Conservation (phyloP, 2,797 vertebrate species). For the Zalophus californianus region DNA sequence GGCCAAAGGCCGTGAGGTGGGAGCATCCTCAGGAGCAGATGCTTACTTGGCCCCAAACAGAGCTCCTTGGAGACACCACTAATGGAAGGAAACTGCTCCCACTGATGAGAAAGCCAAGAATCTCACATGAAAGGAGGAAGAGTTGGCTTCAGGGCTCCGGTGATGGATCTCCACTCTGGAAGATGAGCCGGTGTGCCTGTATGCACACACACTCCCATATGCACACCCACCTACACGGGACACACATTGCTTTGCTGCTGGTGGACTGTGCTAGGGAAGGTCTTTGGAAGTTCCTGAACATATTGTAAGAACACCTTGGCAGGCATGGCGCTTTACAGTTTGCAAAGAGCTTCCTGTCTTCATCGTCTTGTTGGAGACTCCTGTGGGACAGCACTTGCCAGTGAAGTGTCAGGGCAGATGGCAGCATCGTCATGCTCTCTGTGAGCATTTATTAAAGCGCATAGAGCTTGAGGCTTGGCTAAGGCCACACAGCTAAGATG, state of each 20-base stretch:
- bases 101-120: not conserved
- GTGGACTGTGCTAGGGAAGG: not conserved
- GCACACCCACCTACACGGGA: not conserved
- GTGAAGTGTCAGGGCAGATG: accelerated
- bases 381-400: not conserved
- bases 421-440: not conserved
- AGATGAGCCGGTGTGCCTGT: accelerated
- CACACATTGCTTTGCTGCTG: too few species aligned
- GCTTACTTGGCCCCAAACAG: not conserved
- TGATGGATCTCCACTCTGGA: not conserved
- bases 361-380: not conserved
- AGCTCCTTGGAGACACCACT: not conserved
- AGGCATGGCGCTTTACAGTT: not conserved
- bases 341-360: not conserved
- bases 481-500: not conserved
- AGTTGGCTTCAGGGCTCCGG: not conserved
- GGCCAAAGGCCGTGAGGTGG: not conserved
- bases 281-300: not conserved
- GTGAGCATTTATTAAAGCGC: not conserved
- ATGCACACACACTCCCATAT: not conserved
- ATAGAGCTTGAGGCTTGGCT: not conserved
- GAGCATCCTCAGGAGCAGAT: not conserved
- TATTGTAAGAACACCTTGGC: accelerated
- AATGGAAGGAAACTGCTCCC: not conserved
- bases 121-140: not conserved